Conservation (phyloP, 1,140 invertebrate species). For the Drosophila guanche region DNA sequence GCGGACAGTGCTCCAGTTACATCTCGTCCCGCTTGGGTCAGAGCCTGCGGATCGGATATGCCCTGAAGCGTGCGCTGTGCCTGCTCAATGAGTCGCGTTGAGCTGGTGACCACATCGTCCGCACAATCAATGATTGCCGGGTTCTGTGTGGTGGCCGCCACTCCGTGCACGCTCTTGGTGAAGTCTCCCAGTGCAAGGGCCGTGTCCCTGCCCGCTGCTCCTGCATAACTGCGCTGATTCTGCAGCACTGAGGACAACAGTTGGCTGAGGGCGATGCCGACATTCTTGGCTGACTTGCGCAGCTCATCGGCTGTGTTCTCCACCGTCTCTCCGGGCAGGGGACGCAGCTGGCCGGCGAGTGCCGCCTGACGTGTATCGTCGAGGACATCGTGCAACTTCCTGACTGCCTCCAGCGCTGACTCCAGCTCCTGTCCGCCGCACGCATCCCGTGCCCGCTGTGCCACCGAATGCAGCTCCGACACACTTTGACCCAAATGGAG, state of each 20-base stretch:
- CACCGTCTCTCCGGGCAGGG: conserved; percentile 93
- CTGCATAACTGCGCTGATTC: conserved; percentile 93
- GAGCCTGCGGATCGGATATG: conserved; percentile 85
- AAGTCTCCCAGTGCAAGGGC: conserved; percentile 89
- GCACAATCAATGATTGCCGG: conserved; percentile 87
- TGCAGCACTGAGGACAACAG: conserved; percentile 93
- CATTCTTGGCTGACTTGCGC: conserved; percentile 87
- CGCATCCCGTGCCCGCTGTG: conserved; percentile 92
- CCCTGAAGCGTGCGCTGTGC: conserved; percentile 88
- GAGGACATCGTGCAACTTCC: conserved; percentile 91
- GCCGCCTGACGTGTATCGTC: conserved; percentile 91
- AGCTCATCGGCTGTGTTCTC: conserved; percentile 91
- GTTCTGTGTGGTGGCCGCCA: conserved; percentile 86
- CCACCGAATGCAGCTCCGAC: conserved; percentile 87
- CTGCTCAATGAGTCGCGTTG: conserved; percentile 90
- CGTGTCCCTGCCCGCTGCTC: conserved; percentile 91
- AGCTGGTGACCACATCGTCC: conserved; percentile 91
- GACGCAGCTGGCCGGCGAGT: conserved; percentile 88
- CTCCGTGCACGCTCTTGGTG: conserved; percentile 89
- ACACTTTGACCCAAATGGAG: conserved; percentile 82
- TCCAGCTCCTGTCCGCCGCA: conserved; percentile 94
- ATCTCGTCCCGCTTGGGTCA: conserved; percentile 86
- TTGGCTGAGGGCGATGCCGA: conserved; percentile 89
- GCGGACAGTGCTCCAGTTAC: conserved; percentile 83
- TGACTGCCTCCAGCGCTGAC: conserved; percentile 92